phyloP scores from a whole-genome alignment of 2,888 invertebrate species.

The Latrodectus hesperus region DNA sequence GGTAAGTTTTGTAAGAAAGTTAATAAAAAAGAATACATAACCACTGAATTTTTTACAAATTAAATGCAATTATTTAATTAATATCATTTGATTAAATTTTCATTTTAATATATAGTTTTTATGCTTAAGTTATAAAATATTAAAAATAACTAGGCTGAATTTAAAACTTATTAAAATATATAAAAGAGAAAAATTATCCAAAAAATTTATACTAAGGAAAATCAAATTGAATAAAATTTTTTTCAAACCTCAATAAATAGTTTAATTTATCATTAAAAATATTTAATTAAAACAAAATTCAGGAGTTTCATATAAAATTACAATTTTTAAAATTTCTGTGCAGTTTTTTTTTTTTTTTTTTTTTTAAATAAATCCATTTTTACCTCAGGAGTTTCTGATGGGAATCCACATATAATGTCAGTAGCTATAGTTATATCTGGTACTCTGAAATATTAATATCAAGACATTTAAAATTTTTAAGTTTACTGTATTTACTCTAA shows the following conservation, averaged over 20 bases:
- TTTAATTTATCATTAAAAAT: no score
- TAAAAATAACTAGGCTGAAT: no score
- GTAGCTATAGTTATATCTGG: conserved; percentile 95
- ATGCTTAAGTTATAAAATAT: background rate
- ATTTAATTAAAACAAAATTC: no score
- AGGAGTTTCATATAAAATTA: no score
- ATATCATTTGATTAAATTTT: background rate
- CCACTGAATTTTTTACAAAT: background rate
- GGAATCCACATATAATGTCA: conserved; percentile 98
- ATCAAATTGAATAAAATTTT: no score
- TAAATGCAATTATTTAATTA: background rate
- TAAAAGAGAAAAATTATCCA: no score
- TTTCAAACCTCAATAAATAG: no score
- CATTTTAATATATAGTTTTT: background rate
- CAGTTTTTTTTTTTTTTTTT: no score
- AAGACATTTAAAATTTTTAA: background rate
- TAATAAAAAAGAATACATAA: background rate
- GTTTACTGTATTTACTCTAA: background rate
- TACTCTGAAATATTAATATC: conserved; percentile 79
- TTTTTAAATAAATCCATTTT: background rate
- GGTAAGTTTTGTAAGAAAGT: no score
- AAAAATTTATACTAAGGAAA: no score
- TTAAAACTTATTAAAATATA: no score
- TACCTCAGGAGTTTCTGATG: conserved; percentile 88
- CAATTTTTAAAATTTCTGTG: no score